Percentiles rank a stretch among this genome's conserved stretches.
Evolutionary conservation across 92 coral and sea anemone genomes (phyloP).

Genomic region (Heliopora coerulea): DNA sequence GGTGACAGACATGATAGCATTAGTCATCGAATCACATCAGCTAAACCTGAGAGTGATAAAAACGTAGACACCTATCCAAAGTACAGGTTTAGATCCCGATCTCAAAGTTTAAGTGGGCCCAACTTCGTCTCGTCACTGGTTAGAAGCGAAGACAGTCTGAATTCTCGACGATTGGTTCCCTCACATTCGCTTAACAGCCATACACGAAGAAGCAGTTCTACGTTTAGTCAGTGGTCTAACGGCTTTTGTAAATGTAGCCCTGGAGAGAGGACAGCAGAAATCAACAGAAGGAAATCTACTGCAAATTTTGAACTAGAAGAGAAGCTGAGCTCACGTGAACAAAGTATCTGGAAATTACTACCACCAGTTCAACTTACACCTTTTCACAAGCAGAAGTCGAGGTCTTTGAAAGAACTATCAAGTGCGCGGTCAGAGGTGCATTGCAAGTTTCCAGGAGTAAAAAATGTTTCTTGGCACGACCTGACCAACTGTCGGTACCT

Average conservation of each 20-base stretch:
- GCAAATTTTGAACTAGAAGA: no score
- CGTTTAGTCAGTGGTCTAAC: no score
- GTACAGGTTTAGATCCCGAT: not conserved
- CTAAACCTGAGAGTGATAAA: no score
- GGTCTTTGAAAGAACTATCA: constrained; percentile 9
- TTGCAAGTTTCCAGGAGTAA: not conserved
- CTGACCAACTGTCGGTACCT: constrained; percentile 19
- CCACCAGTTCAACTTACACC: constrained; percentile 24
- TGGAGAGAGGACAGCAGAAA: not conserved
- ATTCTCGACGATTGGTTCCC: not conserved
- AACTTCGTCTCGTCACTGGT: not conserved
- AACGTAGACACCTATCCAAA: not conserved
- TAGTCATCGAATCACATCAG: not conserved
- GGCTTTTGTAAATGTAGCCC: not conserved
- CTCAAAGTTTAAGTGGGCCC: not conserved
- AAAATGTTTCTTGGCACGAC: constrained; percentile 1
- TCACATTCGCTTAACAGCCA: not conserved
- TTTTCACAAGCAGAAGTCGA: constrained; percentile 20
- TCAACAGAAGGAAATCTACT: no score
- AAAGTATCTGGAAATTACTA: constrained; percentile 3
- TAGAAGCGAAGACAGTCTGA: not conserved
- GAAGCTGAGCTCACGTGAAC: not conserved
- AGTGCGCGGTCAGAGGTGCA: no score
- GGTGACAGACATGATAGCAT: not conserved
- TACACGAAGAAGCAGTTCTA: not conserved